Base-by-base conservation (phyloP, 92 coral and sea anemone species). In the Virgularia gustaviana region DNA sequence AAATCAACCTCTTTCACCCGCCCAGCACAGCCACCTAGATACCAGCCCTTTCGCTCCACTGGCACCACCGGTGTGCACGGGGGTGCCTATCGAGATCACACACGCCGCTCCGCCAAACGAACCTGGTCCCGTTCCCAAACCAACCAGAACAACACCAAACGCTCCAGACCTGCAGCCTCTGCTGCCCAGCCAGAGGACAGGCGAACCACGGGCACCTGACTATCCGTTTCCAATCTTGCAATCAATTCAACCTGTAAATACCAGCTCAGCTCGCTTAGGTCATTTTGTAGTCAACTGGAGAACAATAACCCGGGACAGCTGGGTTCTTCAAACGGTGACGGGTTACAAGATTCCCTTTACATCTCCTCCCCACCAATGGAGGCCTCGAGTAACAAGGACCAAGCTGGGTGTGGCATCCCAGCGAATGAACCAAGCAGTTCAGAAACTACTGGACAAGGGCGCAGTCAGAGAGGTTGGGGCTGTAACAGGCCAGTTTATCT, bases 41-140 rank as follows among this genome's bases (percentile, higher is more conserved):
- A n/a, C 4, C 83, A 78, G 71, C 70, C 78, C 76, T 79, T 79
- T 83, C 88, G 75, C 41, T 51, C 47, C 55, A 32, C 11, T 54
- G 19, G 59, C 73, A 54, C 43, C 78, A 72, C 5, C 36, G 35
- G 20, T 30, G 20, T 35, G 2, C 28, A 11, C 65, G n/a, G n/a
- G n/a, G n/a, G n/a, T n/a, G n/a, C 3, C 28, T 45, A 53, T 31
- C 70, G 33, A 51, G 20, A 47, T 4, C 22, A 25, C 56, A 51
- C 62, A 15, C 67, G 36, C 29, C 27, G 45, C 75, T 60, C 72
- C 35, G 66, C 77, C 59, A 77, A 64, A 53, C 78, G 83, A 77
- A 39, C 47, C 64, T 78, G 79, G 2, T n/a, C 35, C 66, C 67
- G 28, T 79, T 27, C 37, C 15, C 60, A 64, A 51, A 24, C 58